phyloP scores from a whole-genome alignment of 2,113 vertebrate genomes.

The Laticauda laticaudata region DNA sequence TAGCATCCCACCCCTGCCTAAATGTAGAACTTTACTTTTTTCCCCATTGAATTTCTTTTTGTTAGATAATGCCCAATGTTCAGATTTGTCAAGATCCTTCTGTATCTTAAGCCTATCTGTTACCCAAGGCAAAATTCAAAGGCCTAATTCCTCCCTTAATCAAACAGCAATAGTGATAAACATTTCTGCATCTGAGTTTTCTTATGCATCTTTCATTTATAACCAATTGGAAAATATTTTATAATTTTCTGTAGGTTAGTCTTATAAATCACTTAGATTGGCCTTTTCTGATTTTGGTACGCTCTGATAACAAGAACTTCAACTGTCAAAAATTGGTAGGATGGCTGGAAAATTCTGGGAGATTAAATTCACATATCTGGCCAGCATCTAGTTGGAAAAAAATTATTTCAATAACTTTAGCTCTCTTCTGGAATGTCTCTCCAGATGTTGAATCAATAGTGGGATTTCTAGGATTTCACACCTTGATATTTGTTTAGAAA shows the following conservation, averaged over 20 bases:
- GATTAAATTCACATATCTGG: neutral
- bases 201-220: neutral
- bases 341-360: neutral
- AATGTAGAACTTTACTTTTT: too few species aligned
- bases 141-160: neutral
- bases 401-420: neutral
- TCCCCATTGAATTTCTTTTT: too few species aligned
- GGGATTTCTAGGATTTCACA: neutral
- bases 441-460: neutral
- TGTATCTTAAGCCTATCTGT: neutral
- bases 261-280: neutral
- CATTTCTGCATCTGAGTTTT: neutral
- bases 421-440: neutral
- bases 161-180: neutral
- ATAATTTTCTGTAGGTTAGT: neutral
- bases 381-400: neutral
- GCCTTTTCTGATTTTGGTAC: neutral
- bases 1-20: too few species aligned
- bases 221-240: neutral
- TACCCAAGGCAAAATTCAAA: neutral
- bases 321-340: neutral
- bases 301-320: neutral
- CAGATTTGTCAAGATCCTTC: too few species aligned
- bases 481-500: neutral
- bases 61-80: too few species aligned